Percentiles rank a stretch among this genome's conserved stretches.
phyloP scores from a whole-genome alignment of 2,797 vertebrate genomes.

The Eulemur rubriventer region DNA sequence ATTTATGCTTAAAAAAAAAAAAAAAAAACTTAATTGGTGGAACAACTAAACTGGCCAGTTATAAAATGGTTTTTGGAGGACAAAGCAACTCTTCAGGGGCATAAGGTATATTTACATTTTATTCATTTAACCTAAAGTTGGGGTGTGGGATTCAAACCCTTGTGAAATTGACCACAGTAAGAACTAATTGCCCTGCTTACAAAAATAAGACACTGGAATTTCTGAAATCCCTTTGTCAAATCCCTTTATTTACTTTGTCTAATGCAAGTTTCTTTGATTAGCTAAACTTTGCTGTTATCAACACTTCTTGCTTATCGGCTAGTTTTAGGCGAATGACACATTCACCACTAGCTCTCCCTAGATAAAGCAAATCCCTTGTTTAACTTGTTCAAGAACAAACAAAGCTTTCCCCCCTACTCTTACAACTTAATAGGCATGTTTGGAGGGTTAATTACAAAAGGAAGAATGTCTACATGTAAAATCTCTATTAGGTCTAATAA shows the following conservation, averaged over 20 bases:
- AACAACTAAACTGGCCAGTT: neutral
- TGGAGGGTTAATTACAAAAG: conserved; percentile 80
- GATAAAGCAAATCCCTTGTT: conserved; percentile 87
- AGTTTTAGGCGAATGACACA: conserved; percentile 83
- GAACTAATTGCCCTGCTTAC: conserved; percentile 76
- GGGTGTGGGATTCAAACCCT: conserved; percentile 69
- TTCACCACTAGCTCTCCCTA: conserved; percentile 85
- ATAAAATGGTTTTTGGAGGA: neutral
- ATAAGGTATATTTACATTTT: conserved; percentile 64
- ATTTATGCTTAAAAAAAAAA: neutral
- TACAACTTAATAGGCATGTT: conserved; percentile 81
- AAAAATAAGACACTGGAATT: conserved; percentile 81
- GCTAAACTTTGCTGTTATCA: conserved; percentile 84
- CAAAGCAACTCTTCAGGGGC: conserved; percentile 46
- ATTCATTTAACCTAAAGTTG: conserved; percentile 63
- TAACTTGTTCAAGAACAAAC: conserved; percentile 88
- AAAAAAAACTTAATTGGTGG: neutral
- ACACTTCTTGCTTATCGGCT: conserved; percentile 83
- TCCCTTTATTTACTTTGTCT: conserved; percentile 83
- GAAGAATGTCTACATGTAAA: conserved; percentile 67
- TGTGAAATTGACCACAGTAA: conserved; percentile 69
- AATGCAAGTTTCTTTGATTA: conserved; percentile 85
- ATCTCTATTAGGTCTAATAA: conserved; percentile 40
- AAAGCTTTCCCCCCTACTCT: conserved; percentile 77
- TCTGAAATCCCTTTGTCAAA: conserved; percentile 79